A percentile compares a stretch with the other conserved stretches of the same genome.
Conservation (phyloP, 1,140 invertebrate species). For the Drosophila dunni region DNA sequence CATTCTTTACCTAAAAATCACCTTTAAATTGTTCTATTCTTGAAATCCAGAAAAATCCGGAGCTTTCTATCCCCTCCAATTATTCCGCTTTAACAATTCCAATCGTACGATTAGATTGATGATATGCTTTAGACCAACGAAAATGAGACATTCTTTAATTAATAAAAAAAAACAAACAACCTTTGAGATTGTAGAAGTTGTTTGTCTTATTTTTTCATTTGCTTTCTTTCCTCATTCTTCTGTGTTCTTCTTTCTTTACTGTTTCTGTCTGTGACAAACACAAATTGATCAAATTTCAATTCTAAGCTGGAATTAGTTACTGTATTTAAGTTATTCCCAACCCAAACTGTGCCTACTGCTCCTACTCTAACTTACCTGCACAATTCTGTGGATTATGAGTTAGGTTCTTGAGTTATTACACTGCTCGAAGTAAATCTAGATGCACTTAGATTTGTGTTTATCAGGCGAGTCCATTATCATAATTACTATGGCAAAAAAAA, state of each 20-base stretch:
- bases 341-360: too few relatives aligned
- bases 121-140: not conserved
- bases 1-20: too few relatives aligned
- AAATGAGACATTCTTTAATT: not conserved
- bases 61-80: too few relatives aligned
- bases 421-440: not conserved
- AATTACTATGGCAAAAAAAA: slow-evolving; percentile 13
- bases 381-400: too few relatives aligned
- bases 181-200: not conserved
- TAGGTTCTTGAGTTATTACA: too few relatives aligned
- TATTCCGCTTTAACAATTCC: too few relatives aligned
- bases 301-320: not conserved
- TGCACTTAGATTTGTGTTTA: slow-evolving; percentile 11
- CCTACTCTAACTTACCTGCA: not conserved
- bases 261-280: not conserved
- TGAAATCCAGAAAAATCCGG: too few relatives aligned
- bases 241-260: not conserved
- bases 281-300: not conserved
- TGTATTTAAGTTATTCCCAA: not conserved
- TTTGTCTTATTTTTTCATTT: not conserved
- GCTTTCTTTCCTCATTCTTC: not conserved
- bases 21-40: too few relatives aligned
- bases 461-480: not conserved
- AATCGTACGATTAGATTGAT: too few relatives aligned
- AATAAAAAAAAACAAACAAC: not conserved